These are phyloP conservation scores for Lucinisca nassula DNA, from an alignment of 2,888 invertebrate species.

Conservation along the genomic window DNA sequence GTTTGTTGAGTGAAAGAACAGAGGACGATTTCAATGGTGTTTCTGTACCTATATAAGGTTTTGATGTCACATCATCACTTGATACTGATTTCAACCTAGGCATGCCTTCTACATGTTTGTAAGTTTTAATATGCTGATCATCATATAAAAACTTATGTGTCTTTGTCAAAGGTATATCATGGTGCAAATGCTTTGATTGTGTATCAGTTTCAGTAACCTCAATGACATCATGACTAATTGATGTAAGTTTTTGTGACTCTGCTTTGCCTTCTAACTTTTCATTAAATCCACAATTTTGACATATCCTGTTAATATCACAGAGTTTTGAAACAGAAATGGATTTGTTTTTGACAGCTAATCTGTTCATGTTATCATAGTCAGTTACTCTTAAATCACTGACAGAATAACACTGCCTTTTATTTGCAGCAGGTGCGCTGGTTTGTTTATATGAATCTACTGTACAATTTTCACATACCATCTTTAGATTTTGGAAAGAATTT, in stretches of 20 bases:
- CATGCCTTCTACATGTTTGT: not conserved
- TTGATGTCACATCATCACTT: conserved; percentile 45
- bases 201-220: too few species aligned
- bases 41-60: not conserved
- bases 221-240: too few species aligned
- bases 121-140: conserved; percentile 50
- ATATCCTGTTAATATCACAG: not conserved
- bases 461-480: not conserved
- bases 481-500: not conserved
- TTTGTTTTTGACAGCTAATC: not conserved
- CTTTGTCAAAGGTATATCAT: too few species aligned
- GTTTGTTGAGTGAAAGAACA: not conserved
- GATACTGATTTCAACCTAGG: conserved; percentile 48
- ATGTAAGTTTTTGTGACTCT: too few species aligned
- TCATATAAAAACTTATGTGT: conserved; percentile 51
- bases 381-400: not conserved
- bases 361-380: not conserved
- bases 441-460: not conserved
- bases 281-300: not conserved
- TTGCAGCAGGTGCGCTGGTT: not conserved
- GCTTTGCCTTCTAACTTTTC: not conserved
- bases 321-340: not conserved
- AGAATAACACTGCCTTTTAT: not conserved
- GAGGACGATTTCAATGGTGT: not conserved
- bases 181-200: too few species aligned